Evolutionary conservation across 2,113 vertebrate species (phyloP).

Genomic region (Saccopteryx bilineata): DNA sequence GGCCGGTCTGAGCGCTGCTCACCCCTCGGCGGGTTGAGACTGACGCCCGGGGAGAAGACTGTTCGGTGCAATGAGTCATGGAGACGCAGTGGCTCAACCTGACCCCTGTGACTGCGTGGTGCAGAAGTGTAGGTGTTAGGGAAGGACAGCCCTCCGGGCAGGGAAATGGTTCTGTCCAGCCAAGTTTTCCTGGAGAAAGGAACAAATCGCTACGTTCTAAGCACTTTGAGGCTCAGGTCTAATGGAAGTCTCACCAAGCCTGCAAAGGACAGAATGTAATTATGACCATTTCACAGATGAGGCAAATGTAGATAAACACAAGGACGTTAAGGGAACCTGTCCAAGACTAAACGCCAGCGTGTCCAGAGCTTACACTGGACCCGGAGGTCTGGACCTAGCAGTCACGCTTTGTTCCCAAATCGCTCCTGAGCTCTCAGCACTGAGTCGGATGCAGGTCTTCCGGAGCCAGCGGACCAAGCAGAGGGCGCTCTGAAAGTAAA

Average conservation of each 20-base stretch:
- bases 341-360: no score
- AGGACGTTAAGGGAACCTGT: background rate
- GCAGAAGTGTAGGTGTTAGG: background rate
- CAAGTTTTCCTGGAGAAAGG: background rate
- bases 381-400: background rate
- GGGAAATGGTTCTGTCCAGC: background rate
- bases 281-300: background rate
- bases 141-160: background rate
- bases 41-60: background rate
- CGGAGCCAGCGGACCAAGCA: background rate
- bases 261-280: background rate
- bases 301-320: background rate
- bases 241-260: background rate
- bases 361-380: no score
- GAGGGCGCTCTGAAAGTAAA: background rate
- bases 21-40: background rate
- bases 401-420: background rate
- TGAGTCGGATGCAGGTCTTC: background rate
- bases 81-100: background rate
- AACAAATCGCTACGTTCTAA: background rate
- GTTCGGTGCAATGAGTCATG: no score
- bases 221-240: background rate
- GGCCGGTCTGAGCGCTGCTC: background rate
- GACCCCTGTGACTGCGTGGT: background rate
- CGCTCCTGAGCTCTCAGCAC: background rate